A percentile compares a stretch with the other conserved stretches of the same genome.
Evolutionary conservation across 1,140 invertebrate genomes (phyloP).

Genomic region (Polyergus mexicanus): DNA sequence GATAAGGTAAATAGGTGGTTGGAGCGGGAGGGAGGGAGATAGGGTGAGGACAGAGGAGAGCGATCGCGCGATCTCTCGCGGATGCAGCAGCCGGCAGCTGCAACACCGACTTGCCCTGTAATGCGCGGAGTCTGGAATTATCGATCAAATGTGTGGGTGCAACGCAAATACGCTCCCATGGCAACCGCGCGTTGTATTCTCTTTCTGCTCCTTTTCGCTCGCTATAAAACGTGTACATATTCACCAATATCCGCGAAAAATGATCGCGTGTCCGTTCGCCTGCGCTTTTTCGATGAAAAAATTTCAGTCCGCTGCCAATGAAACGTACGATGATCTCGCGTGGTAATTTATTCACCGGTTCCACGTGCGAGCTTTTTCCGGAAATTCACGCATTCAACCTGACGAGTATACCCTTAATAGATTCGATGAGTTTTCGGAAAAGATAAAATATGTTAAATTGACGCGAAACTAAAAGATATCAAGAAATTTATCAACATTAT

Average conservation of each 20-base stretch:
- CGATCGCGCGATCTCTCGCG: conserved; percentile 48
- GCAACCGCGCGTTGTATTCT: conserved; percentile 62
- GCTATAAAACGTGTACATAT: neutral
- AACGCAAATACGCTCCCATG: conserved; percentile 73
- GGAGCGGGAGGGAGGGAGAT: neutral
- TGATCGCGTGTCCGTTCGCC: conserved; percentile 9
- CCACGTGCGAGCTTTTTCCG: conserved; percentile 37
- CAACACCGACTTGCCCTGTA: conserved; percentile 53
- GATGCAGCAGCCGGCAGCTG: conserved; percentile 37
- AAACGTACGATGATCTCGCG: conserved; percentile 28
- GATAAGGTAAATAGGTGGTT: neutral
- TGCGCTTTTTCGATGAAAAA: conserved; percentile 10
- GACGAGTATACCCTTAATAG: neutral
- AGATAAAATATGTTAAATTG: neutral
- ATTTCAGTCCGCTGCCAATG: neutral
- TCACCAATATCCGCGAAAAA: conserved; percentile 39
- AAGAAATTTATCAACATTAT: conserved; percentile 6
- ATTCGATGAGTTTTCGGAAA: neutral
- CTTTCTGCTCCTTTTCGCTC: conserved; percentile 34
- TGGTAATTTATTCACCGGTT: conserved; percentile 30
- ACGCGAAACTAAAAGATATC: neutral
- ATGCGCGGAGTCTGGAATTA: conserved; percentile 66
- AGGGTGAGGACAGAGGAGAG: neutral
- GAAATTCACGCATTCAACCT: conserved; percentile 6
- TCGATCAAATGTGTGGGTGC: conserved; percentile 77